Evolutionary conservation across 2,888 invertebrate species (phyloP).

Genomic region (Tromatobia lineatoria): DNA sequence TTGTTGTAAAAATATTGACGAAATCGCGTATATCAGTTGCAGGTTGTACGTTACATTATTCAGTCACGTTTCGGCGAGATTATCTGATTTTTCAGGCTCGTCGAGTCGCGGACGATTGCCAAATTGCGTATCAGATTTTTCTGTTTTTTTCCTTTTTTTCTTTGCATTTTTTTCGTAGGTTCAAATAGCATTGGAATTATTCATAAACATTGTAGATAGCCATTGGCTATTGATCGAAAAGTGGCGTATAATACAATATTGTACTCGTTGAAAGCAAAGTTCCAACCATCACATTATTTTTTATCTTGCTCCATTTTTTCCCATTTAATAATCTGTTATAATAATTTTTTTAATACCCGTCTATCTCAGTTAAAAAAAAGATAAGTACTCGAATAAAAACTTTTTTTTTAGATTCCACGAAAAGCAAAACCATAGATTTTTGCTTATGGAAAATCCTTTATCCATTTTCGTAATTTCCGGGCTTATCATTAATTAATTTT

Average conservation of each 20-base stretch:
- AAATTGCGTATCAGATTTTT: constrained; percentile 39
- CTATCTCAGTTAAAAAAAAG: too few species aligned
- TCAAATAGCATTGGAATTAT: constrained; percentile 51
- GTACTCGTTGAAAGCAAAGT: not conserved
- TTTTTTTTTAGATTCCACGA: too few species aligned
- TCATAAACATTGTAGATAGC: constrained; percentile 6
- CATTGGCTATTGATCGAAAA: constrained; percentile 28
- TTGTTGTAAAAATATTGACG: constrained; percentile 61
- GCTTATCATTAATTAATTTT: too few species aligned
- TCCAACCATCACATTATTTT: too few species aligned
- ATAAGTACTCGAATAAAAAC: too few species aligned
- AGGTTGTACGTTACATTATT: constrained; percentile 51
- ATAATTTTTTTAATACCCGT: too few species aligned
- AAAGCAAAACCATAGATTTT: too few species aligned
- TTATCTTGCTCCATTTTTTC: too few species aligned
- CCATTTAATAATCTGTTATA: too few species aligned
- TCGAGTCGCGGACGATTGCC: constrained; percentile 56
- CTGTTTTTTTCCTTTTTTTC: not conserved
- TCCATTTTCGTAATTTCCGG: too few species aligned
- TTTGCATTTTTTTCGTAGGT: not conserved
- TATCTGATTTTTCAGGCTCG: constrained; percentile 42
- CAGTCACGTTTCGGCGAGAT: constrained; percentile 49
- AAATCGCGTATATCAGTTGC: constrained; percentile 39
- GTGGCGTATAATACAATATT: constrained; percentile 8
- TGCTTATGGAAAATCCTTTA: too few species aligned